Conservation (phyloP, 2,113 vertebrate genomes). For the Pelusios castaneus region DNA sequence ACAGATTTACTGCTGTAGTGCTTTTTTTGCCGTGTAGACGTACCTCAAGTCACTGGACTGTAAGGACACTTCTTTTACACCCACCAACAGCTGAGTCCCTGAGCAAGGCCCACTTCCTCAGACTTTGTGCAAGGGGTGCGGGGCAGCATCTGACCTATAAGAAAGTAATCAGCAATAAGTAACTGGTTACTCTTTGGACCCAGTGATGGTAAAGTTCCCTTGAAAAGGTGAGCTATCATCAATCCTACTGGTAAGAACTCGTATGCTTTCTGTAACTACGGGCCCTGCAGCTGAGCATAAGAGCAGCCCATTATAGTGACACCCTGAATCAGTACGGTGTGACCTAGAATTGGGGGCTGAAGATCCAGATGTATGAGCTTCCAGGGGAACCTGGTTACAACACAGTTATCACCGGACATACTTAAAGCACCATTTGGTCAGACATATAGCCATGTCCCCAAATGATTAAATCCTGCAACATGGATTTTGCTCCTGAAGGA, state of each 20-base stretch:
- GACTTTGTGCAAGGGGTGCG: neutral
- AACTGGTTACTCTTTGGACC: neutral
- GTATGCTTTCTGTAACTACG: neutral
- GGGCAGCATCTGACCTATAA: neutral
- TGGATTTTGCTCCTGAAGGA: neutral
- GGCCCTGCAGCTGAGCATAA: fast-evolving
- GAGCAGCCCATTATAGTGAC: fast-evolving
- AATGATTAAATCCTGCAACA: neutral
- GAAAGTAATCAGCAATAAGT: neutral
- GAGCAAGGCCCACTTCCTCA: neutral
- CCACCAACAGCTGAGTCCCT: neutral
- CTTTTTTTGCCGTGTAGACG: too few relatives aligned
- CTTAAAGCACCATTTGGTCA: neutral
- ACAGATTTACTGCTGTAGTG: too few relatives aligned
- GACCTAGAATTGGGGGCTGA: fast-evolving
- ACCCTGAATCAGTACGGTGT: neutral
- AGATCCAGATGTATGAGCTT: neutral
- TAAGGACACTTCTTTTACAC: neutral
- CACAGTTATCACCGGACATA: neutral
- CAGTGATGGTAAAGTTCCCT: neutral
- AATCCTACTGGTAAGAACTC: neutral
- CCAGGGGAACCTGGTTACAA: neutral
- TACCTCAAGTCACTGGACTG: neutral
- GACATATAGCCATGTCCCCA: fast-evolving
- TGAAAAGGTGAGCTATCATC: neutral